A percentile compares a stretch with the other conserved stretches of the same genome.
Conservation (phyloP, 2,888 invertebrate genomes). For the Trileptium ribeirensis region DNA sequence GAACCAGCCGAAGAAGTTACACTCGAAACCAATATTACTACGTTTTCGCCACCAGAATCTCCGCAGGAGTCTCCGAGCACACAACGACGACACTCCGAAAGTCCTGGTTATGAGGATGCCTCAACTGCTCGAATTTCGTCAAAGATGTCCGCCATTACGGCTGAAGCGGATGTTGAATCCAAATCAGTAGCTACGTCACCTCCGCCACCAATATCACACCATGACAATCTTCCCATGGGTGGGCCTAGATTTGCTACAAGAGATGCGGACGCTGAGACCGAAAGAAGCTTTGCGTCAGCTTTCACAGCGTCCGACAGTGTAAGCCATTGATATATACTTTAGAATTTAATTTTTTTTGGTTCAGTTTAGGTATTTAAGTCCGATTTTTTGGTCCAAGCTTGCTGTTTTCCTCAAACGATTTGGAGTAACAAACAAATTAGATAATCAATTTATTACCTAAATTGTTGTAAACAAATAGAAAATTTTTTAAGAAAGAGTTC, state of each 20-base stretch:
- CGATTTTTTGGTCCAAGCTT: too few species aligned
- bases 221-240: background rate
- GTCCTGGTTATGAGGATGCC: background rate
- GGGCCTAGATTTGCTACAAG: background rate
- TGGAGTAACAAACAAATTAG: too few species aligned
- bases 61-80: background rate
- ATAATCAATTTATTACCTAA: too few species aligned
- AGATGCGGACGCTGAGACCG: background rate
- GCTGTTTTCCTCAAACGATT: too few species aligned
- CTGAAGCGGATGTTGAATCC: background rate
- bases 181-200: background rate
- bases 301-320: too few species aligned
- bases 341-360: too few species aligned
- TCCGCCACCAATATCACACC: background rate
- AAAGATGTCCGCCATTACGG: background rate
- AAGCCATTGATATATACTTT: too few species aligned
- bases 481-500: too few species aligned
- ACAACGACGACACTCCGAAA: background rate
- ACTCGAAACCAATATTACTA: background rate
- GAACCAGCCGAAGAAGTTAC: slow-evolving; percentile 16
- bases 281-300: background rate
- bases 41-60: background rate
- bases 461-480: too few species aligned
- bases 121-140: too few species aligned
- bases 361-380: too few species aligned